Conservation (phyloP, 1,140 invertebrate species). For the Spodoptera litura region DNA sequence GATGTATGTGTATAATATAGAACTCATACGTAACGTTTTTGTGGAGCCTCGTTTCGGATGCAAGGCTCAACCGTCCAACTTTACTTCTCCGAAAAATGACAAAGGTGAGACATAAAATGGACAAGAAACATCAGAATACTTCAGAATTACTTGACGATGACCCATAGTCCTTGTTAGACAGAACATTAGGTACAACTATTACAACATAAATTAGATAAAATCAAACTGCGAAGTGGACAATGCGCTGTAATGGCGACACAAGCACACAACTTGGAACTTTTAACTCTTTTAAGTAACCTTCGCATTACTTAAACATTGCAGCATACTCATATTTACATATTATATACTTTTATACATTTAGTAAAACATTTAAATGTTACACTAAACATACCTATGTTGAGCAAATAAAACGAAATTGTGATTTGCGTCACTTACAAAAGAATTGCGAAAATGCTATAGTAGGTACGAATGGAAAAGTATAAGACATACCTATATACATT, state of each 20-base stretch:
- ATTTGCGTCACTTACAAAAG: background rate
- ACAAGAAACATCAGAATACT: conserved; percentile 14
- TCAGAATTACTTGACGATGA: conserved; percentile 1
- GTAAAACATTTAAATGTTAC: conserved; percentile 22
- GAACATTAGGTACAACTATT: conserved; percentile 17
- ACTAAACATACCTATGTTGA: conserved; percentile 7
- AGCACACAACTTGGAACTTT: conserved; percentile 50
- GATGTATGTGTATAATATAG: background rate
- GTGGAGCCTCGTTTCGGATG: conserved; percentile 29
- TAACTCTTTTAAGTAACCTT: conserved; percentile 43
- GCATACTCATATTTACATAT: conserved; percentile 47
- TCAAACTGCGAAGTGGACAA: conserved; percentile 38
- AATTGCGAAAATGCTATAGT: background rate
- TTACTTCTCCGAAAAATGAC: conserved; percentile 76
- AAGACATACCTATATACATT: no score
- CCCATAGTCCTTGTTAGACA: conserved; percentile 1
- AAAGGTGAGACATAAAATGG: conserved; percentile 51
- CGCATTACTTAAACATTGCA: conserved; percentile 43
- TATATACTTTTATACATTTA: conserved; percentile 36
- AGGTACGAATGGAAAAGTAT: background rate
- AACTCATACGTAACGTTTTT: conserved; percentile 12
- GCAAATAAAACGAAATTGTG: conserved; percentile 16
- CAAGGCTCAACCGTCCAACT: conserved; percentile 24
- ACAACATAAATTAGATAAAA: conserved; percentile 46
- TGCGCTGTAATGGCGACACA: conserved; percentile 44